Evolutionary conservation across 2,888 invertebrate species (phyloP).

Genomic region (Protonemura montana): DNA sequence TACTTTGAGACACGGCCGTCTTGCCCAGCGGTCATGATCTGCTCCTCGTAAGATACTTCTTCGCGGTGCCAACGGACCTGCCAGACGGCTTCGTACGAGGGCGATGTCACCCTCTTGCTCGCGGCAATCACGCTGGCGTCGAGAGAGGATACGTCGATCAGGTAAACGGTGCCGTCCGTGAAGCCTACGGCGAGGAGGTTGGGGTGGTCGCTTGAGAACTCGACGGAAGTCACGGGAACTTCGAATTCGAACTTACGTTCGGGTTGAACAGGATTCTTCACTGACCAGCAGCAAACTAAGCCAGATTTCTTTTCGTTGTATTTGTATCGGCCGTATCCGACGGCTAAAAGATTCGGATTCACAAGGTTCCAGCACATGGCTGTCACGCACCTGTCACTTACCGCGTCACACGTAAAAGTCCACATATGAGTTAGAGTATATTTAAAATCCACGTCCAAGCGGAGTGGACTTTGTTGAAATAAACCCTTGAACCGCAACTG

Average conservation of each 20-base stretch:
- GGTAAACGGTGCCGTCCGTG: conserved; percentile 73
- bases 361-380: conserved; percentile 71
- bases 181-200: conserved; percentile 80
- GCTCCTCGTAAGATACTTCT: conserved; percentile 56
- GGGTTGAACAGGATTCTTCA: conserved; percentile 78
- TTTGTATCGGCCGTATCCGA: conserved; percentile 75
- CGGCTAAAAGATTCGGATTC: conserved; percentile 77
- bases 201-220: conserved; percentile 73
- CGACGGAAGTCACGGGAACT: conserved; percentile 71
- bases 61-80: conserved; percentile 68
- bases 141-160: conserved; percentile 74
- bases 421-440: conserved; percentile 74
- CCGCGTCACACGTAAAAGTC: conserved; percentile 67
- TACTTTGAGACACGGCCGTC: conserved; percentile 69
- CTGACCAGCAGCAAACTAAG: conserved; percentile 74
- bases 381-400: conserved; percentile 66
- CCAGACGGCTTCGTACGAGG: conserved; percentile 73
- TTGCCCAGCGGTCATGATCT: conserved; percentile 67
- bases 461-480: conserved; percentile 67
- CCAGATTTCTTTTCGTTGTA: conserved; percentile 68
- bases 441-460: conserved; percentile 69
- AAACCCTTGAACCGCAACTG: conserved; percentile 78
- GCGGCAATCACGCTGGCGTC: conserved; percentile 63
- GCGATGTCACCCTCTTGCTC: conserved; percentile 67
- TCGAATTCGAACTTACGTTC: conserved; percentile 72